A percentile compares a stretch with the other conserved stretches of the same genome.
Conservation (phyloP, 53 echinoderm and acorn worm genomes). For the Echinometra lucunter region DNA sequence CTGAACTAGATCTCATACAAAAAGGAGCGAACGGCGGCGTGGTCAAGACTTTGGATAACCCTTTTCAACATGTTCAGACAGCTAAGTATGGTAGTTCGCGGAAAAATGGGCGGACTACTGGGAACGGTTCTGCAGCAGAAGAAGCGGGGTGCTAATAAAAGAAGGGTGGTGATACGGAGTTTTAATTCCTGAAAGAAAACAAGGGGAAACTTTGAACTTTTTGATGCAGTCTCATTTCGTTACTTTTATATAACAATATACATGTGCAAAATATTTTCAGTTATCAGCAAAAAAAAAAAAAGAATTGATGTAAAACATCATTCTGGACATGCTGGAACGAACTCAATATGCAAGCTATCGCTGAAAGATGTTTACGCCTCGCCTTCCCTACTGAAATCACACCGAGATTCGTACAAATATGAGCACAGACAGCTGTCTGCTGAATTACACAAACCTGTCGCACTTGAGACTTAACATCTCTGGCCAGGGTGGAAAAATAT, state of each 20-base stretch:
- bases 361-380: too few species aligned
- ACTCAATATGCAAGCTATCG: too few species aligned
- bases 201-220: neutral
- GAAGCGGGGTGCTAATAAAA: neutral
- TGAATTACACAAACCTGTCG: too few species aligned
- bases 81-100: neutral
- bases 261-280: too few species aligned
- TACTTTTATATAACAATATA: neutral
- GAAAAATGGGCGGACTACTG: neutral
- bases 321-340: too few species aligned
- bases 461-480: too few species aligned
- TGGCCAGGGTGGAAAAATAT: too few species aligned
- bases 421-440: too few species aligned
- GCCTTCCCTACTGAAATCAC: too few species aligned
- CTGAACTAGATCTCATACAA: slow-evolving; percentile 4
- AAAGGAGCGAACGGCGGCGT: neutral
- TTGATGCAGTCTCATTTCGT: neutral
- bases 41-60: neutral
- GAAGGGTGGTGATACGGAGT: neutral
- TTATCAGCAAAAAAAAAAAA: too few species aligned
- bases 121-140: neutral
- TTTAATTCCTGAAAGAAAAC: neutral
- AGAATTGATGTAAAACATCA: too few species aligned
- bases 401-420: too few species aligned
- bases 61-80: neutral